Base-by-base conservation (phyloP, 2,113 vertebrate genomes). In the Notarius quadriscutis region DNA sequence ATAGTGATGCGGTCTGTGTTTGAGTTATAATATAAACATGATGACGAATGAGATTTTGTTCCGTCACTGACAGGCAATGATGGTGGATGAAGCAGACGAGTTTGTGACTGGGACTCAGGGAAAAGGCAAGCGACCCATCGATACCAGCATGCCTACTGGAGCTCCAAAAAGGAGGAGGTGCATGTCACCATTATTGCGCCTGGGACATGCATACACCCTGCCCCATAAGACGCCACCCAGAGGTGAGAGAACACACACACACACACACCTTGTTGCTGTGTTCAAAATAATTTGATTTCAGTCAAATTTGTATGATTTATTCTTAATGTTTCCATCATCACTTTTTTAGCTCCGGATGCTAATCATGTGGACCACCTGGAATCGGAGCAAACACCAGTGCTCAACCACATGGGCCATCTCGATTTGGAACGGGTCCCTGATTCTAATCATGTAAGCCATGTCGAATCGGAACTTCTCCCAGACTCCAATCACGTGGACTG, bases 41-140 rank as follows among this genome's bases (percentile, higher is more conserved):
- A 2, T 75, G 30, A 77, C 20, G 22, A 75, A 41, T 72, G 25
- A 41, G 17, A 41, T 78, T 50, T 80, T 30, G n/a, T n/a, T 81
- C 25, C 51, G 4, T 92, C 85, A 5, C 25, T 72, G 22, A 72
- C 90, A 99, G 98, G 98, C 97, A 80, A 98, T 99, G 98, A 97
- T 99, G 98, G 98, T 99, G 48, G 98, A 99, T 12, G 98, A 99
- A 93, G 97, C 98, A 0, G 98, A 99, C 51, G 98, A 99, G 91
- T 99, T 99, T 90, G 96, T 99, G 0, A 91, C 96, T 3, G 97
- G 98, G 12, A 97, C 98, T 89, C 98, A 99, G 91, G 98, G 96
- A 90, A 99, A 98, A 94, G 89, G 87, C 12, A 93, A 97, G 85
- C 97, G 98, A 85, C 87, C 85, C 51, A 96, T 95, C 62, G 92